These are phyloP conservation scores for Cyprinodon variegatus DNA, from an alignment of 2,113 vertebrate species.

Conservation along the genomic window DNA sequence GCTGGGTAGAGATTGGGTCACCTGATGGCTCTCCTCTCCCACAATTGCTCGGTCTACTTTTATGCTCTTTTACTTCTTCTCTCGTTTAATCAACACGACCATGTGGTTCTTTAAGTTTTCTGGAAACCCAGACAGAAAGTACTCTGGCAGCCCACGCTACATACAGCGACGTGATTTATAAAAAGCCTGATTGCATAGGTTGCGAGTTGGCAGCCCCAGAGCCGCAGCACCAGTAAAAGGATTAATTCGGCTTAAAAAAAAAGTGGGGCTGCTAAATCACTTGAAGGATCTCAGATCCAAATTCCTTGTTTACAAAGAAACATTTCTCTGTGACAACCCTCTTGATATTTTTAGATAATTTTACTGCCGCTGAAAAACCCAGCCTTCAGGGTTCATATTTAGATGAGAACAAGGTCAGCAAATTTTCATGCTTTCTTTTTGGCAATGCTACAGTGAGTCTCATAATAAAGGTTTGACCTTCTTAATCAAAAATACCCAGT, in stretches of 20 bases:
- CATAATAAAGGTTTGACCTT: conserved; percentile 9
- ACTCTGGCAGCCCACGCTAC: neutral
- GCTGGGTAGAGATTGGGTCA: conserved; percentile 75
- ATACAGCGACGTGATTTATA: conserved; percentile 24
- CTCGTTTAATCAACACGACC: conserved; percentile 49
- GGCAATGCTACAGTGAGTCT: conserved; percentile 9
- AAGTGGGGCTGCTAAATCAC: conserved; percentile 46
- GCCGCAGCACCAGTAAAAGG: conserved; percentile 54
- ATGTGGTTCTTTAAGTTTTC: conserved; percentile 24
- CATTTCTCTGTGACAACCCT: conserved; percentile 35
- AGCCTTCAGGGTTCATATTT: conserved; percentile 10
- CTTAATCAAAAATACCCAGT: neutral
- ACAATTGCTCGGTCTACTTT: conserved; percentile 33
- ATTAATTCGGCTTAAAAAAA: conserved; percentile 72
- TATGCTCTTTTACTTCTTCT: conserved; percentile 23
- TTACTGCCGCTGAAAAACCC: conserved; percentile 28
- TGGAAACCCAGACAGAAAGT: neutral
- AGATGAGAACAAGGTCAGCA: conserved; percentile 38
- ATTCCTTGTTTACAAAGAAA: conserved; percentile 55
- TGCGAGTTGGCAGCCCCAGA: conserved; percentile 14
- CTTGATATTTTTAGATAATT: conserved; percentile 56
- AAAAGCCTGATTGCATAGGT: neutral
- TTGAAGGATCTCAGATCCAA: conserved; percentile 41
- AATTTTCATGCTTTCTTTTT: conserved; percentile 38
- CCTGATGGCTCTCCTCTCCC: conserved; percentile 48